Conservation (phyloP, 2,797 vertebrate genomes). For the Eupleurogrammus muticus region DNA sequence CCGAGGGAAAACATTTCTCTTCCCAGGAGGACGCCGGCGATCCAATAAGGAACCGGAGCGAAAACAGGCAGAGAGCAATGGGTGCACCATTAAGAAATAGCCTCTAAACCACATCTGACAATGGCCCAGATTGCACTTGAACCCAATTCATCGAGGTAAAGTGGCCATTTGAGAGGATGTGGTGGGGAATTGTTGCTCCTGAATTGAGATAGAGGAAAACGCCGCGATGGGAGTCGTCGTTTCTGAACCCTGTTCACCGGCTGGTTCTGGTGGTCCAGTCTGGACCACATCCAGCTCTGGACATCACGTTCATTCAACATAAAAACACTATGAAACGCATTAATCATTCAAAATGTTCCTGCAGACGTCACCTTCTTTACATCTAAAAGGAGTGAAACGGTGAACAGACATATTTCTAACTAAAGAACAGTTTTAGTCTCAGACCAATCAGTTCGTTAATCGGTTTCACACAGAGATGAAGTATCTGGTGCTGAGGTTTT, state of each 20-base stretch:
- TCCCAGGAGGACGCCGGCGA: slow-evolving; percentile 50
- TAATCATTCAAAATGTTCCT: too few relatives aligned
- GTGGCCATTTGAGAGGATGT: slow-evolving; percentile 75
- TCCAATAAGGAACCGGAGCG: slow-evolving; percentile 57
- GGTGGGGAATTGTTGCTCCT: slow-evolving; percentile 64
- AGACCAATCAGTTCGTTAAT: too few relatives aligned
- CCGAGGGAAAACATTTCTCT: slow-evolving; percentile 69
- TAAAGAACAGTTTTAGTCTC: too few relatives aligned
- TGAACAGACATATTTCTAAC: too few relatives aligned
- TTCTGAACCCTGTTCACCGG: slow-evolving; percentile 17
- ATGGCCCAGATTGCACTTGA: slow-evolving; percentile 81
- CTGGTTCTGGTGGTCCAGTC: slow-evolving; percentile 5
- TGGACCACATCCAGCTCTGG: neutral
- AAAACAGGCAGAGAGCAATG: slow-evolving; percentile 66
- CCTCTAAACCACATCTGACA: slow-evolving; percentile 83
- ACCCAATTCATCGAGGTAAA: slow-evolving; percentile 81
- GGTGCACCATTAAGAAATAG: slow-evolving; percentile 80
- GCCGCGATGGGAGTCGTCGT: slow-evolving; percentile 49
- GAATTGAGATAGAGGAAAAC: slow-evolving; percentile 63
- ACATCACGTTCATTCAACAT: too few relatives aligned
- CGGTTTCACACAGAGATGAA: too few relatives aligned
- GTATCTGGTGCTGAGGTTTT: too few relatives aligned
- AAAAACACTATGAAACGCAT: too few relatives aligned
- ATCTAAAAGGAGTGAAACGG: too few relatives aligned
- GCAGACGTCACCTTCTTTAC: too few relatives aligned